Percentiles rank a stretch among this genome's conserved stretches.
Conservation (phyloP, 2,797 vertebrate species). For the Onychomys arenicola region DNA sequence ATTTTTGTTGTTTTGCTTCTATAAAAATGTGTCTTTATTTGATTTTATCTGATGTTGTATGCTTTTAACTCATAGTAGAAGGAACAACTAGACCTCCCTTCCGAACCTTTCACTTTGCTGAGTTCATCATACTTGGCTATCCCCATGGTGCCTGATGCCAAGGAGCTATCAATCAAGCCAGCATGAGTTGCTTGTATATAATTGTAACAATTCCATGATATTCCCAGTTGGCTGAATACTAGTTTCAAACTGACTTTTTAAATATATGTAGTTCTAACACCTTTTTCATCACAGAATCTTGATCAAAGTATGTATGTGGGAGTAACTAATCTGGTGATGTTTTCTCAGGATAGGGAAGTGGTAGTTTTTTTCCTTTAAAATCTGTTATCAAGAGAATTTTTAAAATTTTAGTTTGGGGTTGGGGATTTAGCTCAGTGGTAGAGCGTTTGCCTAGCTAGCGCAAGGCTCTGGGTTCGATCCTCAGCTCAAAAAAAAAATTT, state of each 20-base stretch:
- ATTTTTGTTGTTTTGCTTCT: neutral
- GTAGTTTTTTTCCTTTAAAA: neutral
- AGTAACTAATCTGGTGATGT: neutral
- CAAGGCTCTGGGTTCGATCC: too few species aligned
- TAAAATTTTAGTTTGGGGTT: constrained; percentile 37
- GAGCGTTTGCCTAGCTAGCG: too few species aligned
- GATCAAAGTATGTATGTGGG: neutral
- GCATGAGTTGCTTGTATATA: neutral
- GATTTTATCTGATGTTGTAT: constrained; percentile 22
- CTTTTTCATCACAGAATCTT: constrained; percentile 7
- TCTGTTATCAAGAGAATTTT: neutral
- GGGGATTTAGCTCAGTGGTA: too few species aligned
- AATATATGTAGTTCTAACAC: neutral
- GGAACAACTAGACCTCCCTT: neutral
- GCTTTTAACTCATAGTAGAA: constrained; percentile 9
- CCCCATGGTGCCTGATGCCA: neutral
- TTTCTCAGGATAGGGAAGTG: neutral
- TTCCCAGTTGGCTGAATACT: constrained; percentile 10
- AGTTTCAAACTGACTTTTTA: constrained; percentile 37
- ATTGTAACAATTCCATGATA: neutral
- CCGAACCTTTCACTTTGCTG: neutral
- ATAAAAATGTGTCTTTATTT: constrained; percentile 49
- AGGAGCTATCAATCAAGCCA: neutral
- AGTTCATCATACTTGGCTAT: neutral
- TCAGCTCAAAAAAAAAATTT: too few species aligned